phyloP scores from a whole-genome alignment of 2,113 vertebrate species.

The Sylvilagus bachmani region DNA sequence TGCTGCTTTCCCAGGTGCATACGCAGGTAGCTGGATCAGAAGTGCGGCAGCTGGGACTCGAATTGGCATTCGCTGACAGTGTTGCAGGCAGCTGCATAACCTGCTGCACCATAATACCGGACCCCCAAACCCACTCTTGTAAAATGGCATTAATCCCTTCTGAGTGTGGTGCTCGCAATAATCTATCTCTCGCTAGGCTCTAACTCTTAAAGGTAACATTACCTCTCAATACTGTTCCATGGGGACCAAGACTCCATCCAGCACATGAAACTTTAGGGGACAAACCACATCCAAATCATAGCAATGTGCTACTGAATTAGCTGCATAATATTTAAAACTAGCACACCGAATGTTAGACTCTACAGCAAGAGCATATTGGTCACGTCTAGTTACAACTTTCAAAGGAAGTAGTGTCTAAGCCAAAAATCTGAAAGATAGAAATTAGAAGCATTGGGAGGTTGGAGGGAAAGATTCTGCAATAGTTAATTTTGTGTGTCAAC shows the following conservation, averaged over 20 bases:
- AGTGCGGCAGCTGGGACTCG: too few relatives aligned
- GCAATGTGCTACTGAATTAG: slow-evolving; percentile 12
- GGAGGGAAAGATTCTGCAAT: neutral
- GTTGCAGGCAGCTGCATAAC: too few relatives aligned
- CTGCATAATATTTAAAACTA: slow-evolving; percentile 16
- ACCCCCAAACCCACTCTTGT: too few relatives aligned
- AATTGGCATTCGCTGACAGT: too few relatives aligned
- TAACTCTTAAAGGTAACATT: neutral
- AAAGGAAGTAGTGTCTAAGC: neutral
- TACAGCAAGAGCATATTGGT: neutral
- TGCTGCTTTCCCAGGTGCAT: too few relatives aligned
- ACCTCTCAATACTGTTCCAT: neutral
- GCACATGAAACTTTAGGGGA: neutral
- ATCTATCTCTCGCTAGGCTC: neutral
- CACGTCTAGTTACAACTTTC: neutral
- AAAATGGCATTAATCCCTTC: neutral
- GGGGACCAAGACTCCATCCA: neutral
- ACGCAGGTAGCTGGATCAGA: too few relatives aligned
- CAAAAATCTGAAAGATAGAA: neutral
- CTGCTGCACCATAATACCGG: too few relatives aligned
- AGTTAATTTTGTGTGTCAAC: neutral
- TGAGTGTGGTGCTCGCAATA: neutral
- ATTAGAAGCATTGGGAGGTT: neutral
- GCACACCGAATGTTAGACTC: neutral
- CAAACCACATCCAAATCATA: neutral